Evolutionary conservation across 1,140 invertebrate genomes (phyloP).

Genomic region (Bombus superbus): DNA sequence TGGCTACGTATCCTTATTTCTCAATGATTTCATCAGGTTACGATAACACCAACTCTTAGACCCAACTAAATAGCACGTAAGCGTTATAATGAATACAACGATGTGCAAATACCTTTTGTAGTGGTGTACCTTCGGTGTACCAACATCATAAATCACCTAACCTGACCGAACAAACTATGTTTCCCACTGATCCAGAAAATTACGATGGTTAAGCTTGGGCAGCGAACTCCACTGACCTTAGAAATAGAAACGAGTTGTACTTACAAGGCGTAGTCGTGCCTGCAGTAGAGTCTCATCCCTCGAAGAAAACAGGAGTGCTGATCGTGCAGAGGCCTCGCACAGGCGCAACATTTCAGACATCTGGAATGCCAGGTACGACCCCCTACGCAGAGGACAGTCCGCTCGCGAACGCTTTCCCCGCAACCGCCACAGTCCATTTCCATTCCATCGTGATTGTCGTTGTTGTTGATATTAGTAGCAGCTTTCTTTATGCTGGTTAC

Average conservation of each 20-base stretch:
- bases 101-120: too few species aligned
- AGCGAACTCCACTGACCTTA: too few species aligned
- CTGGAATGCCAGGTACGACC: constrained; percentile 81
- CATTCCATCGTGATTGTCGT: constrained; percentile 64
- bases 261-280: constrained; percentile 81
- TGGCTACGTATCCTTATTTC: too few species aligned
- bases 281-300: constrained; percentile 79
- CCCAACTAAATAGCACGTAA: too few species aligned
- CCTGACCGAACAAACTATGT: neutral
- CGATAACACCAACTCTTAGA: too few species aligned
- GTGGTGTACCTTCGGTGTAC: too few species aligned
- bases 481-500: constrained; percentile 33
- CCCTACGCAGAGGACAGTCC: constrained; percentile 80
- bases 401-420: constrained; percentile 78
- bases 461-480: constrained; percentile 8
- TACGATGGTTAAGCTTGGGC: neutral
- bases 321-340: constrained; percentile 78
- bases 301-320: constrained; percentile 81
- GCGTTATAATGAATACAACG: too few species aligned
- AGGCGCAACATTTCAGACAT: constrained; percentile 80
- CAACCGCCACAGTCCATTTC: constrained; percentile 82
- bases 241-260: constrained; percentile 60
- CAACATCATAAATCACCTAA: neutral
- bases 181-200: neutral
- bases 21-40: too few species aligned